Evolutionary conservation across 2,888 invertebrate species (phyloP).

Genomic region (Pilophorus perplexus): DNA sequence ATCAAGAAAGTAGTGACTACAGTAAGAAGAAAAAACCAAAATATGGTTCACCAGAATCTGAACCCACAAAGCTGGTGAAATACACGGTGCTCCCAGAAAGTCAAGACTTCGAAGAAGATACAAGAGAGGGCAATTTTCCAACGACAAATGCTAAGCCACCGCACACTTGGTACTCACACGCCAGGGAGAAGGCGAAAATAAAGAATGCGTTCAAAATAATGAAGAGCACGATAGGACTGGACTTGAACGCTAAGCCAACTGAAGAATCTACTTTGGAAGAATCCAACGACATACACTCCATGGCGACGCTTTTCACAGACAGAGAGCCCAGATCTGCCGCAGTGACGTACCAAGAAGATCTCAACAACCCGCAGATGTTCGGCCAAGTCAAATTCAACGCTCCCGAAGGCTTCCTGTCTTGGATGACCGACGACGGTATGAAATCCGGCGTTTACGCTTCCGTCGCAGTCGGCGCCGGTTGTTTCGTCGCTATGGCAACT

Average conservation of each 20-base stretch:
- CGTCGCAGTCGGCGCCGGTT: slow-evolving; percentile 1
- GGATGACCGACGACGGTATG: not conserved
- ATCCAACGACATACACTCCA: slow-evolving; percentile 38
- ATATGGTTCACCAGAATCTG: not conserved
- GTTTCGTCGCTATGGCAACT: slow-evolving; percentile 19
- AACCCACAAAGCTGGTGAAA: not conserved
- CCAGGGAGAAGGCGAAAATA: slow-evolving; percentile 34
- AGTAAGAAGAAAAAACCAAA: slow-evolving; percentile 15
- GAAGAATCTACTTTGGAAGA: slow-evolving; percentile 22
- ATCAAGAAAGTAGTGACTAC: slow-evolving; percentile 8
- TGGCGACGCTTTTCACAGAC: slow-evolving; percentile 22
- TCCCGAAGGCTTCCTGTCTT: slow-evolving; percentile 7
- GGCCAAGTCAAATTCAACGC: slow-evolving; percentile 32
- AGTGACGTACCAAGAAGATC: slow-evolving; percentile 24
- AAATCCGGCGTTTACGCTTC: not conserved
- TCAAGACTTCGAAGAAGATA: not conserved
- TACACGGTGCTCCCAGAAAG: not conserved
- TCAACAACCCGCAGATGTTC: slow-evolving; percentile 23
- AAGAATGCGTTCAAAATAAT: slow-evolving; percentile 27
- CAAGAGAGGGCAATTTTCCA: not conserved
- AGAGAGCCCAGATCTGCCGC: slow-evolving; percentile 15
- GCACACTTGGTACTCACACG: slow-evolving; percentile 40
- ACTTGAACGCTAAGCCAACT: slow-evolving; percentile 15
- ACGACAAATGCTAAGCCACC: slow-evolving; percentile 29
- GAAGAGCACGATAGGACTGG: slow-evolving; percentile 30